phyloP scores from a whole-genome alignment of 2,113 vertebrate species.

The Varanus komodoensis region DNA sequence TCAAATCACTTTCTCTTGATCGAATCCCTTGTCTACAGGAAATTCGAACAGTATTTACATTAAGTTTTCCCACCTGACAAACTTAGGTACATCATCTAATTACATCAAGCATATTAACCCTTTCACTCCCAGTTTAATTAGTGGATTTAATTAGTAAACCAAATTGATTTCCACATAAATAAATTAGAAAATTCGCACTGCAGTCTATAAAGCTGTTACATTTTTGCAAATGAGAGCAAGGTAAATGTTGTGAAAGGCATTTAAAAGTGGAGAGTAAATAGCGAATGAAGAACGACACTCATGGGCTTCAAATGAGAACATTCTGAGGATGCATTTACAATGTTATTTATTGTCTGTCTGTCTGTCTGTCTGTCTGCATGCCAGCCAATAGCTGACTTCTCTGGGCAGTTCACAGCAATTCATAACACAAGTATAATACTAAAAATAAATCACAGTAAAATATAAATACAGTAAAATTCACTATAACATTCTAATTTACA shows the following conservation, averaged over 20 bases:
- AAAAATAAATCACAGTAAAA: too few relatives aligned
- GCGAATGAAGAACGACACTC: neutral
- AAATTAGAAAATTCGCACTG: slow-evolving; percentile 52
- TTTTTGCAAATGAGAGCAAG: slow-evolving; percentile 43
- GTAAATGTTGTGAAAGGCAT: slow-evolving; percentile 36
- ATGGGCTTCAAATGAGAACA: slow-evolving; percentile 39
- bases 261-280: slow-evolving; percentile 45
- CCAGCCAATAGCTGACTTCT: too few relatives aligned
- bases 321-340: slow-evolving; percentile 44
- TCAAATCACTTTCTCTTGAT: slow-evolving; percentile 12
- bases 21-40: slow-evolving; percentile 26
- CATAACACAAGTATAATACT: too few relatives aligned
- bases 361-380: too few relatives aligned
- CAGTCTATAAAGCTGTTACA: slow-evolving; percentile 29
- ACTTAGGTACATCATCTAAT: slow-evolving; percentile 42
- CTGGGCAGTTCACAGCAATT: too few relatives aligned
- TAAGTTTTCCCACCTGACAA: slow-evolving; percentile 51
- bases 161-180: slow-evolving; percentile 49
- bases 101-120: slow-evolving; percentile 38
- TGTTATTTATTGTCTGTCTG: too few relatives aligned
- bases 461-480: too few relatives aligned
- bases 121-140: slow-evolving; percentile 42
- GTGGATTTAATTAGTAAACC: slow-evolving; percentile 56
- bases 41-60: slow-evolving; percentile 39
- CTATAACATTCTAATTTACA: too few relatives aligned